phyloP scores from a whole-genome alignment of 2,888 invertebrate species.

The Uropetala carovei region DNA sequence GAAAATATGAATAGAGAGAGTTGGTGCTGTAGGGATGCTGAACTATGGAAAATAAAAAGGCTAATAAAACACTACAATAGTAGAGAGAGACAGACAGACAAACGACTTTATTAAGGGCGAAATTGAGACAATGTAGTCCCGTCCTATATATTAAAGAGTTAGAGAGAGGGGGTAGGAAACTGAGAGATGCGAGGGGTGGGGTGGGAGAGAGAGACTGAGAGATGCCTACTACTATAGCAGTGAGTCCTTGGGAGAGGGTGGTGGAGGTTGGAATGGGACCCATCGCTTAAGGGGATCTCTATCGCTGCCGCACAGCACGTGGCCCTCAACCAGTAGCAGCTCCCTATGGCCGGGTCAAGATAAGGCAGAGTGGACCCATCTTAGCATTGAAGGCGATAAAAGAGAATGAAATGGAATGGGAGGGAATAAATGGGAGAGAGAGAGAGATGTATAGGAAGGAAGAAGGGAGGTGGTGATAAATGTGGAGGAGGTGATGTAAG shows the following conservation, averaged over 20 bases:
- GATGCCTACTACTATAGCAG: not conserved
- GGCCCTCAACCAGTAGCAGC: not conserved
- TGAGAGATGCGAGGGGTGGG: not conserved
- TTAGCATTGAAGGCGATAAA: not conserved
- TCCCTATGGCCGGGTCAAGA: conserved; percentile 13
- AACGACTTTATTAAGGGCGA: not conserved
- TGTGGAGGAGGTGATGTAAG: no score
- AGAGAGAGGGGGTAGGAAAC: not conserved
- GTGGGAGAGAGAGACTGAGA: not conserved
- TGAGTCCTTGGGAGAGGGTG: not conserved
- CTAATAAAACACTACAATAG: not conserved
- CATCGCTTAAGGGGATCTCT: no score
- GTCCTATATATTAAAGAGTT: not conserved
- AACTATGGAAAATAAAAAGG: not conserved
- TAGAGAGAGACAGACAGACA: not conserved
- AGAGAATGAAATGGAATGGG: not conserved
- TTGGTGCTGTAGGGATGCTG: not conserved
- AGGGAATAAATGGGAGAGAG: no score
- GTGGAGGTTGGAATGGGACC: not conserved
- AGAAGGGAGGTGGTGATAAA: no score
- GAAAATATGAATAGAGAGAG: no score
- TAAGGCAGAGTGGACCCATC: conserved; percentile 11
- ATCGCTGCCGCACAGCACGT: not conserved
- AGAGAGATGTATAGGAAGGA: no score
- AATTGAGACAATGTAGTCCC: no score